Evolutionary conservation across 2,797 vertebrate genomes (phyloP), one percentile per base, ranked within the genome.

Genomic region (Hyperoplus lanceolatus): DNA sequence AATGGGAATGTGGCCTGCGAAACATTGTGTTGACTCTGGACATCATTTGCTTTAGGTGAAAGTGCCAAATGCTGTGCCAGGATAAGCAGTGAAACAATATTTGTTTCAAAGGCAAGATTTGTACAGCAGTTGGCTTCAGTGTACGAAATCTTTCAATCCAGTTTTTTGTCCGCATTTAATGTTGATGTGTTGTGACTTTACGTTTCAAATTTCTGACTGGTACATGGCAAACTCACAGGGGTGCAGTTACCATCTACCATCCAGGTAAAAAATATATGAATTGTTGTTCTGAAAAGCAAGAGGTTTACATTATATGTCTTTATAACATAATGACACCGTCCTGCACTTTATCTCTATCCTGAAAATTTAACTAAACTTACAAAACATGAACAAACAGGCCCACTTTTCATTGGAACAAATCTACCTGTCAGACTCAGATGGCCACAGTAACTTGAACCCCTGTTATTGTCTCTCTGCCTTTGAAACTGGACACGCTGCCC

Each of bases 401-500:
- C 60, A 43, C 41, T 18, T 82, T 82, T 85, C 59, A 57, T 41
- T 70, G 60, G 38, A 50, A 70, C 69, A 55, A 64, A 53, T 77
- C 77, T 72, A 85, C 63, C 80, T 84, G 82, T 81, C 79, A 75
- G 71, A 76, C 59, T 71, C 45, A 46, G 54, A 69, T 73, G 75
- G 60, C 70, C 58, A 53, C 46, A 18, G 90, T 82, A 90, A 91
- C 78, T 42, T 69, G 75, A 92, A 46, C 68, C 78, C 42, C 41
- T 80, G 79, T 88, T 87, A 80, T 87, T 87, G 81, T 83, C 61
- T 51, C 43, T 42, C 61, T 71, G 38, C 56, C 63, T 73, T 88
- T 82, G 86, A 90, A 93, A 90, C 78, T 77, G 79, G 82, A 91
- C 83, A 67, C 87, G 65, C 67, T 63, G 65, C 84, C 81, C 75